Evolutionary conservation across 2,113 vertebrate species (phyloP), one percentile per base, ranked within the genome.

Genomic region (Silurus glanis): DNA sequence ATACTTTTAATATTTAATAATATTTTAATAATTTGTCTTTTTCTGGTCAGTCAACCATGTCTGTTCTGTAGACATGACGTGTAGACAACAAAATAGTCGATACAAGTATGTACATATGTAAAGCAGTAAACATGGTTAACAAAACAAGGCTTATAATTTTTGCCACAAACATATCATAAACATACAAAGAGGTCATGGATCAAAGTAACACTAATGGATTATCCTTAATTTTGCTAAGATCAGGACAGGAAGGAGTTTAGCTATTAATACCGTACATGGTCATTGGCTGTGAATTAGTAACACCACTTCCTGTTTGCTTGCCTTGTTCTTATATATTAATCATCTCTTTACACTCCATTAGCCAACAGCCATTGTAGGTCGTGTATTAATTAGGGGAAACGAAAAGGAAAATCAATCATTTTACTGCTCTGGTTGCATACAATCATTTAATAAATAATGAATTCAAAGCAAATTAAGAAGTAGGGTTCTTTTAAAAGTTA

Each of bases 251-350:
- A 53, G 80, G 58, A 13, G 51, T 78, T 47, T 67, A n/a, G 14
- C 67, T 49, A 45, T 37, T 25, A 55, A 75, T 75, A 45, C 37
- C 10, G 51, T 59, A 75, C 55, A 75, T 85, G 51, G 58, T 56
- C 78, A 83, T 45, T 56, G 67, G 55, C 85, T 74, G 74, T 80
- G 12, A 86, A 88, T 88, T 82, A 88, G 74, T 86, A 86, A 88
- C 80, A 37, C 58, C 49, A 25, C 37, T 88, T 83, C 84, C 88
- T 84, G 85, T 89, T 86, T 86, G 1, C 76, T 55, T 78, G 61
- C 64, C 58, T 55, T n/a, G 9, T 53, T 79, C 7, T 85, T 85
- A 51, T 16, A 56, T 66, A 28, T 85, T 14, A 49, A 66, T 85
- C 74, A 37, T 37, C 49, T 66, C 74, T 66, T 85, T 85, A 67